Evolutionary conservation across 1,140 invertebrate genomes (phyloP), one percentile per base, ranked within the genome.

Genomic region (Pseudachorutes palmiensis): DNA sequence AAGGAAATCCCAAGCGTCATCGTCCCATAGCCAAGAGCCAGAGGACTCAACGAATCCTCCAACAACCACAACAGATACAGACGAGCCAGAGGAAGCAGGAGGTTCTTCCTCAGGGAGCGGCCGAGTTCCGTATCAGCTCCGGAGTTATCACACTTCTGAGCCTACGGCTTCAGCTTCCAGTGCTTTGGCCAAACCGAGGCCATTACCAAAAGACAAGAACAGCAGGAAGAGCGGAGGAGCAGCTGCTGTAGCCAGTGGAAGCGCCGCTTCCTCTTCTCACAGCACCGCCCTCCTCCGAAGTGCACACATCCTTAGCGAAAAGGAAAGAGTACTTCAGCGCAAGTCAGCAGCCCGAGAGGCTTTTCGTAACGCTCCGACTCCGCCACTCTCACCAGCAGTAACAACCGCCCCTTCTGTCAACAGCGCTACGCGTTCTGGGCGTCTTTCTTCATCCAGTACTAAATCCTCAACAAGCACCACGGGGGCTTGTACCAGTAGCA

Each of bases 401-500:
- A n/a, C n/a, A n/a, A n/a, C n/a, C n/a, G n/a, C n/a, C n/a, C n/a
- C n/a, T n/a, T n/a, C n/a, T n/a, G n/a, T n/a, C 51, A 14, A 3
- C 51, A 57, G 49, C 62, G 41, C 28, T 45, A 66, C 32, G 16
- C 51, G 70, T 57, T 32, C 61, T 62, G 16, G 67, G 51, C 67
- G 72, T 69, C 66, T 67, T 69, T 64, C 69, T 60, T 71, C 76
- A 26, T 55, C 72, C 70, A 79, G 75, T 75, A 70, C 67, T 64
- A 61, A 65, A 36, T 55, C 62, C 49, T 67, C 68, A 57, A 61
- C 68, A 36, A 70, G 41, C 78, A 87, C 84, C 79, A 86, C 87
- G 83, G 85, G 86, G 80, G 88, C 87, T 75, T 88, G 87, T 80
- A 86, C 88, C 70, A 88, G 86, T 73, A 87, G 84, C 73, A 84